Percentiles rank a stretch among this genome's conserved stretches.
These are phyloP conservation scores for Grammomys dolichurus DNA, from an alignment of 2,113 vertebrate species.

Conservation along the genomic window DNA sequence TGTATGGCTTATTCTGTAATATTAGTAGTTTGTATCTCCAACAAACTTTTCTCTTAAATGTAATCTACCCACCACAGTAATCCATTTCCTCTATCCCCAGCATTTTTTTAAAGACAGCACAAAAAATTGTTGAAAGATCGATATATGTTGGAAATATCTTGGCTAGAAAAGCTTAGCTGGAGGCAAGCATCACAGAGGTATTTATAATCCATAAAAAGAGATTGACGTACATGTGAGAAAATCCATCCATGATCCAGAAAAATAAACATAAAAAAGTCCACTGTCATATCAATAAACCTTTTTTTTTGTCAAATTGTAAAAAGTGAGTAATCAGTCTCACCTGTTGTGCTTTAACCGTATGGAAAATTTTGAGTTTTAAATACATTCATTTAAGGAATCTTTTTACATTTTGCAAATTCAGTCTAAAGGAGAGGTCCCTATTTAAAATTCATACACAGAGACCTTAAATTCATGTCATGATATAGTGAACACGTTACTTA, in stretches of 20 bases:
- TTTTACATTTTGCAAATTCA: background rate
- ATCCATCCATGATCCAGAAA: background rate
- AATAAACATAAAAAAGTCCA: background rate
- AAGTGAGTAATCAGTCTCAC: background rate
- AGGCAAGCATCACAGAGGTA: background rate
- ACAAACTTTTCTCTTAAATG: background rate
- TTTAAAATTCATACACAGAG: background rate
- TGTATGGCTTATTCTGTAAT: constrained; percentile 57
- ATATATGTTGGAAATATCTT: background rate
- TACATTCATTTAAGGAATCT: background rate
- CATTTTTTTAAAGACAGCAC: background rate
- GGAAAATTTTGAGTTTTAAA: background rate
- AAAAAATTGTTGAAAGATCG: background rate
- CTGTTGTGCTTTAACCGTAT: background rate
- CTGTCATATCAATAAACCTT: background rate
- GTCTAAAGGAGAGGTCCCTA: background rate
- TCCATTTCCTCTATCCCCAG: background rate
- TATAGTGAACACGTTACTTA: background rate
- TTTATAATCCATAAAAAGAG: background rate
- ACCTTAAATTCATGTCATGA: background rate
- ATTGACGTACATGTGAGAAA: background rate
- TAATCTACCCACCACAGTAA: background rate
- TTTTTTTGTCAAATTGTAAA: background rate
- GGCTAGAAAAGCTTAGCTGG: background rate
- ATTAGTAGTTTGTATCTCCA: background rate